A percentile compares a stretch with the other conserved stretches of the same genome.
These are phyloP conservation scores for Turnix velox DNA, from an alignment of 2,113 vertebrate species.

Conservation along the genomic window DNA sequence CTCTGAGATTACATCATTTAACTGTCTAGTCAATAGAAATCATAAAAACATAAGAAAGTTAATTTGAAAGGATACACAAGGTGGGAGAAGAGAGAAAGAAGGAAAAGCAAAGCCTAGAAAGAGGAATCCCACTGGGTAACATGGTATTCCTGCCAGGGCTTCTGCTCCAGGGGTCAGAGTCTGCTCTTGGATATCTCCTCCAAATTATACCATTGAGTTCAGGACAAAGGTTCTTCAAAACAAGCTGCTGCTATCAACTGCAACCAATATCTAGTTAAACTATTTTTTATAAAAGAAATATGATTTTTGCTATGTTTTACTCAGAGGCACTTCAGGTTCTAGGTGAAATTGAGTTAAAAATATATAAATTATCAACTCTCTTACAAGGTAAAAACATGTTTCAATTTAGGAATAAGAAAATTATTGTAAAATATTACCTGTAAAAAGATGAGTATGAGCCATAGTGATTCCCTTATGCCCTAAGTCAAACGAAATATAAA, in stretches of 20 bases:
- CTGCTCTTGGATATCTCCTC: not conserved
- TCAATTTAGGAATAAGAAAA: not conserved
- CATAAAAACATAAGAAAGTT: not conserved
- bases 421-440: not conserved
- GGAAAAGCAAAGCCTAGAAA: not conserved
- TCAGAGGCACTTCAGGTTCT: not conserved
- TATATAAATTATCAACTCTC: not conserved
- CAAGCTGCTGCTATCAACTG: not conserved
- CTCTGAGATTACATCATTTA: not conserved
- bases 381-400: not conserved
- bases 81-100: not conserved
- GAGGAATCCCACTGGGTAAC: not conserved
- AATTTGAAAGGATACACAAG: not conserved
- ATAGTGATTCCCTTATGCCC: not conserved
- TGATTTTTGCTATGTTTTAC: not conserved
- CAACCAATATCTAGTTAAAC: not conserved
- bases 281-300: not conserved
- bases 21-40: not conserved
- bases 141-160: not conserved
- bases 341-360: not conserved
- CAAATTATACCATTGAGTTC: not conserved
- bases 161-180: not conserved
- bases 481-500: not conserved
- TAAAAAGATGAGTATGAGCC: not conserved
- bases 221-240: not conserved